Evolutionary conservation across 2,113 vertebrate genomes (phyloP).

Genomic region (Ailurus styani): DNA sequence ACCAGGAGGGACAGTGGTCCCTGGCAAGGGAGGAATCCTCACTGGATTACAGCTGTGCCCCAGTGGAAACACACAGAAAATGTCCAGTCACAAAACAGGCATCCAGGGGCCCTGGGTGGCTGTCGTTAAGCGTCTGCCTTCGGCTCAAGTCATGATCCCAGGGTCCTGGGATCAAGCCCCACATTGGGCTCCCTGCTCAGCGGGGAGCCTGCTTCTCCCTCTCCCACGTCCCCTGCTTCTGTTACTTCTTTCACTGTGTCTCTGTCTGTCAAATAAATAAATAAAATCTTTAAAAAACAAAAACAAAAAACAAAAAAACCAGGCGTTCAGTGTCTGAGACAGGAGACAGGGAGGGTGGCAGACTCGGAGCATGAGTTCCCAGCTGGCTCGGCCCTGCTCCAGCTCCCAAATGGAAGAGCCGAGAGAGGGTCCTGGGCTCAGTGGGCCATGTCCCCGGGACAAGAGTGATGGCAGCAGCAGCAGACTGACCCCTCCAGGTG

Average conservation of each 20-base stretch:
- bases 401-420: background rate
- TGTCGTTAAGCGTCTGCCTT: no score
- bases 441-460: background rate
- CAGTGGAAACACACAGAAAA: background rate
- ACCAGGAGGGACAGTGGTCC: background rate
- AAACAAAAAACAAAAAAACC: no score
- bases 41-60: background rate
- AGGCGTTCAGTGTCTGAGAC: background rate
- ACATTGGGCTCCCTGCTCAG: no score
- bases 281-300: no score
- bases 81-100: background rate
- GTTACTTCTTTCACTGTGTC: no score
- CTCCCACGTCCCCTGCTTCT: no score
- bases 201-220: no score
- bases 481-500: fast-evolving
- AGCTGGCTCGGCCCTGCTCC: background rate
- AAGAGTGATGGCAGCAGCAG: no score
- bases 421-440: background rate
- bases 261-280: no score
- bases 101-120: no score
- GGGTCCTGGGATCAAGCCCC: no score
- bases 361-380: background rate
- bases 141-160: no score
- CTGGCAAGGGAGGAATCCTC: background rate
- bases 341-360: background rate